Percentiles rank a stretch among this genome's conserved stretches.
Conservation (phyloP, 2,113 vertebrate genomes). For the Penelope pileata region DNA sequence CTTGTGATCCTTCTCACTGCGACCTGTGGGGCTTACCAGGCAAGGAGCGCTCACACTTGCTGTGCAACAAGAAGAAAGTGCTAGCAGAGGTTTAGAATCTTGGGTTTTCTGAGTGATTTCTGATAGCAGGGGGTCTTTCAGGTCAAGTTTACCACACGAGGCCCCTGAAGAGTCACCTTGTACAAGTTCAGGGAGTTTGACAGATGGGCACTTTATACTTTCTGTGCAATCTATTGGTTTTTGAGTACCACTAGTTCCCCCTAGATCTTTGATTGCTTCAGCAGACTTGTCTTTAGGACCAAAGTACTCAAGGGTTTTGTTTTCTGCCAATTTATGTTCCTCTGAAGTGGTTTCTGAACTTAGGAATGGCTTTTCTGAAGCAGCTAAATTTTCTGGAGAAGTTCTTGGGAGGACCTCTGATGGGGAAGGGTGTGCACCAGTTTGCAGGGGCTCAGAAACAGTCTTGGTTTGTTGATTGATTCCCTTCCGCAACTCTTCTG, state of each 20-base stretch:
- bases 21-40: accelerated
- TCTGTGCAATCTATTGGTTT: neutral
- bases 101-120: slow-evolving; percentile 39
- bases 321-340: slow-evolving; percentile 23
- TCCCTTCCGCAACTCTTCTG: slow-evolving; percentile 51
- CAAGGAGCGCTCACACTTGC: neutral
- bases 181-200: slow-evolving; percentile 36
- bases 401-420: slow-evolving; percentile 1
- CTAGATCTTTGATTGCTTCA: slow-evolving; percentile 48
- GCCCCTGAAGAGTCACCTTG: neutral
- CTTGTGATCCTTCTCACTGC: neutral
- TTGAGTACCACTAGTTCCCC: neutral
- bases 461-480: slow-evolving; percentile 31
- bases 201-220: neutral
- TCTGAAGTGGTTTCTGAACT: slow-evolving; percentile 12
- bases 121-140: slow-evolving; percentile 33
- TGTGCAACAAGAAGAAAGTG: slow-evolving; percentile 10
- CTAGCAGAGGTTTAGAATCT: slow-evolving; percentile 43
- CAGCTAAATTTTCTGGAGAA: slow-evolving; percentile 20
- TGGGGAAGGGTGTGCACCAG: neutral
- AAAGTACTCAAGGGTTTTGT: slow-evolving; percentile 24
- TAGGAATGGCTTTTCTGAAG: slow-evolving; percentile 32
- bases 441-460: neutral
- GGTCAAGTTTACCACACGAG: neutral
- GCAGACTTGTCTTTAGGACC: slow-evolving; percentile 34